Conservation (phyloP, 1,140 invertebrate species). For the Cydia strobilella region DNA sequence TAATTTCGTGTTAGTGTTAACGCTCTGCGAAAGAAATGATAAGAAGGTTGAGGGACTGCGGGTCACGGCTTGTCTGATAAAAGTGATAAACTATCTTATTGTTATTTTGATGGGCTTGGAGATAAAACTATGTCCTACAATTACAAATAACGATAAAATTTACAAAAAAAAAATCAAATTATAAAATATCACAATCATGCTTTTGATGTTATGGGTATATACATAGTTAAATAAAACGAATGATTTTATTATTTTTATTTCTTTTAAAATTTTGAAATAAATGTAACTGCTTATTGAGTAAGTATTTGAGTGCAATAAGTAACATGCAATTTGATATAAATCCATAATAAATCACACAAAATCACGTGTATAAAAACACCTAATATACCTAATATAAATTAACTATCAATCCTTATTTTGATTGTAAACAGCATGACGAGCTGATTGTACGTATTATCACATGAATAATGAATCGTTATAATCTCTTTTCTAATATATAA, state of each 20-base stretch:
- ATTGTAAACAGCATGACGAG: neutral
- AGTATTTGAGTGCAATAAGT: too few relatives aligned
- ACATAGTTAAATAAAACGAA: neutral
- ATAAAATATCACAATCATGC: neutral
- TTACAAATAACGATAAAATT: neutral
- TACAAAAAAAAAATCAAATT: neutral
- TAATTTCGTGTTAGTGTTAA: neutral
- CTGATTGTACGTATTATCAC: neutral
- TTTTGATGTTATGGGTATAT: neutral
- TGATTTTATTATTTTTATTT: too few relatives aligned
- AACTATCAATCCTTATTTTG: neutral
- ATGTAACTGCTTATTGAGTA: too few relatives aligned
- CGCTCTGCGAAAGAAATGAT: neutral
- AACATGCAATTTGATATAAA: neutral
- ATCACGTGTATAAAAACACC: too few relatives aligned
- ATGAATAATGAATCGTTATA: too few relatives aligned
- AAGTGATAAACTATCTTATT: constrained; percentile 21
- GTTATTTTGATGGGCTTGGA: constrained; percentile 16
- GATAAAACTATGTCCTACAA: neutral
- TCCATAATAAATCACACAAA: neutral
- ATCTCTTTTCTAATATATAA: too few relatives aligned
- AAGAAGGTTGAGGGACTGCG: constrained; percentile 21
- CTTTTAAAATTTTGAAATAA: too few relatives aligned
- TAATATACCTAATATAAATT: neutral
- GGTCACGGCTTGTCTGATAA: constrained; percentile 6